These are phyloP conservation scores for Gila robusta DNA, from an alignment of 2,797 vertebrate genomes.

Conservation along the genomic window DNA sequence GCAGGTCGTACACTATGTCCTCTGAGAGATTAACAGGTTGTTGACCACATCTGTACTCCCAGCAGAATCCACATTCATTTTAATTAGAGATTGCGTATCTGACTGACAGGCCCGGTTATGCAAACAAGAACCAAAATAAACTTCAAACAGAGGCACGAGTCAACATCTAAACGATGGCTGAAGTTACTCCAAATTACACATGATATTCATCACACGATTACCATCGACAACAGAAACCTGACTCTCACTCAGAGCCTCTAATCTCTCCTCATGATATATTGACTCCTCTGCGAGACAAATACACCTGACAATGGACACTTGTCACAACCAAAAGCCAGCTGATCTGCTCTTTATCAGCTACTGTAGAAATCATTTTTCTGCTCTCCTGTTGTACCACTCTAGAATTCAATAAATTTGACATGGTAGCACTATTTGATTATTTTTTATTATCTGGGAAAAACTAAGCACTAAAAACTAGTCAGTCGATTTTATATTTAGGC, in stretches of 20 bases:
- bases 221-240: slow-evolving; percentile 27
- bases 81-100: slow-evolving; percentile 31
- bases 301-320: not conserved
- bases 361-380: not conserved
- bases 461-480: not conserved
- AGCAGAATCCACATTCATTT: slow-evolving; percentile 15
- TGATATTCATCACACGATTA: slow-evolving; percentile 40
- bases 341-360: not conserved
- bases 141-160: slow-evolving; percentile 19
- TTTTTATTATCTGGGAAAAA: too few relatives aligned
- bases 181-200: slow-evolving; percentile 26
- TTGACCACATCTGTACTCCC: slow-evolving; percentile 46
- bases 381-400: not conserved
- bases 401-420: not conserved
- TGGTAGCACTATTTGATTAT: not conserved
- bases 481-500: not conserved
- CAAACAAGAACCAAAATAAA: slow-evolving; percentile 40
- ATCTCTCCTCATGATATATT: slow-evolving; percentile 14
- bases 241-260: slow-evolving; percentile 18
- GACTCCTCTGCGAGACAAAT: slow-evolving; percentile 16
- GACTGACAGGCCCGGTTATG: slow-evolving; percentile 10
- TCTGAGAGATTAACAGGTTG: slow-evolving; percentile 46
- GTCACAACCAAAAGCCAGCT: not conserved
- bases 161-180: slow-evolving; percentile 17
- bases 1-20: slow-evolving; percentile 6